These are phyloP conservation scores for Drosophila vallismaia DNA, from an alignment of 2,888 invertebrate species.

Conservation along the genomic window DNA sequence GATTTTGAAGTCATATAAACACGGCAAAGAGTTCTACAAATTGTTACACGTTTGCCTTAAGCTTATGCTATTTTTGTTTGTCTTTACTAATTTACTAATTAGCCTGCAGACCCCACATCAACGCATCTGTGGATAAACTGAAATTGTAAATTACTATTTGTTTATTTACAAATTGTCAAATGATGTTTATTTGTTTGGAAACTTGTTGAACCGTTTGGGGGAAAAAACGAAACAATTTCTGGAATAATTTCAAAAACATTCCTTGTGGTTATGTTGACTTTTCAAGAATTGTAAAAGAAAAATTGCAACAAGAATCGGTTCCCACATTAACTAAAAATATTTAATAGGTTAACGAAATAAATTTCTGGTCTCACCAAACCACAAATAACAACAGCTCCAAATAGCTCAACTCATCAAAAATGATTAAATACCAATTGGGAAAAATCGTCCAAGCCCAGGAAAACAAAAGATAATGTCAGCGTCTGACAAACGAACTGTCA, in stretches of 20 bases:
- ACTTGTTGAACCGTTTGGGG: slow-evolving; percentile 13
- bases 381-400: slow-evolving; percentile 22
- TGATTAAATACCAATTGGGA: slow-evolving; percentile 52
- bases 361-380: slow-evolving; percentile 26
- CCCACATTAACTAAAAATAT: neutral
- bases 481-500: slow-evolving; percentile 77
- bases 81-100: slow-evolving; percentile 43
- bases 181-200: slow-evolving; percentile 21
- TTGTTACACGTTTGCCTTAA: slow-evolving; percentile 56
- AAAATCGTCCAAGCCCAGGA: slow-evolving; percentile 32
- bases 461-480: slow-evolving; percentile 58
- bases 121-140: slow-evolving; percentile 30
- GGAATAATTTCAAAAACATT: slow-evolving; percentile 2
- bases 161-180: slow-evolving; percentile 73
- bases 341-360: slow-evolving; percentile 2
- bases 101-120: slow-evolving; percentile 34
- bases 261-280: neutral
- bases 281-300: neutral
- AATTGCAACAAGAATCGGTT: neutral
- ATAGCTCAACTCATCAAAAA: slow-evolving; percentile 41
- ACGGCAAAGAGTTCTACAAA: slow-evolving; percentile 43
- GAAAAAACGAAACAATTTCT: slow-evolving; percentile 2
- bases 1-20: slow-evolving; percentile 47
- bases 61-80: slow-evolving; percentile 48
- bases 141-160: slow-evolving; percentile 53